Evolutionary conservation across 92 coral and sea anemone species (phyloP).

Genomic region (Porites divaricata): DNA sequence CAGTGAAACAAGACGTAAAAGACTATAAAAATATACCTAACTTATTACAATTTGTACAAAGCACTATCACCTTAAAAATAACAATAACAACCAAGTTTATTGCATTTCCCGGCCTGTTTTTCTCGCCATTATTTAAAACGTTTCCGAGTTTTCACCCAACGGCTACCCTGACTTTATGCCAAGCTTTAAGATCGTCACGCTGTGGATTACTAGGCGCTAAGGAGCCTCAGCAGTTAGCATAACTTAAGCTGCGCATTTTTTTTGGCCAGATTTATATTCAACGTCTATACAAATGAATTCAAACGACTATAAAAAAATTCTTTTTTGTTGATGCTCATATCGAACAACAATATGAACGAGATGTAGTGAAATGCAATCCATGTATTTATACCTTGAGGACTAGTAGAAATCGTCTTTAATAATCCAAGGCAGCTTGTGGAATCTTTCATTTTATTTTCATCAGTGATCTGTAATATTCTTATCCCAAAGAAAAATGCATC

Average conservation of each 20-base stretch:
- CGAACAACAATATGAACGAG: background rate
- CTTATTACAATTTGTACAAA: constrained; percentile 10
- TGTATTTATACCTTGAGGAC: background rate
- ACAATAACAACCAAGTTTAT: constrained; percentile 4
- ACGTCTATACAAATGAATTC: background rate
- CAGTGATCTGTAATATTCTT: too few relatives aligned
- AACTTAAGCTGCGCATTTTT: background rate
- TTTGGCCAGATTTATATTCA: background rate
- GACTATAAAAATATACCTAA: background rate
- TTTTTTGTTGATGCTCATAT: background rate
- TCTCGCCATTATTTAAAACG: background rate
- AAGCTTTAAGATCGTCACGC: background rate
- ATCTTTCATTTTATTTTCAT: background rate
- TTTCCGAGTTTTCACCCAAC: background rate
- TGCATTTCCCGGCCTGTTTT: background rate
- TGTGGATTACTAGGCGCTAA: background rate
- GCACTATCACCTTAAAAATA: constrained; percentile 16
- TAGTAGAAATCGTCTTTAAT: background rate
- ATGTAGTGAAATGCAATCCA: background rate
- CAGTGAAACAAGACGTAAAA: background rate
- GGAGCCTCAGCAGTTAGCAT: too few relatives aligned
- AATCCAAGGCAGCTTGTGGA: background rate
- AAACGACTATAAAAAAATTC: constrained; percentile 13
- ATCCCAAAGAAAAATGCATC: too few relatives aligned
- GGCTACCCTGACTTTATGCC: background rate